phyloP scores from a whole-genome alignment of 2,797 vertebrate genomes.

The Syncerus caffer region DNA sequence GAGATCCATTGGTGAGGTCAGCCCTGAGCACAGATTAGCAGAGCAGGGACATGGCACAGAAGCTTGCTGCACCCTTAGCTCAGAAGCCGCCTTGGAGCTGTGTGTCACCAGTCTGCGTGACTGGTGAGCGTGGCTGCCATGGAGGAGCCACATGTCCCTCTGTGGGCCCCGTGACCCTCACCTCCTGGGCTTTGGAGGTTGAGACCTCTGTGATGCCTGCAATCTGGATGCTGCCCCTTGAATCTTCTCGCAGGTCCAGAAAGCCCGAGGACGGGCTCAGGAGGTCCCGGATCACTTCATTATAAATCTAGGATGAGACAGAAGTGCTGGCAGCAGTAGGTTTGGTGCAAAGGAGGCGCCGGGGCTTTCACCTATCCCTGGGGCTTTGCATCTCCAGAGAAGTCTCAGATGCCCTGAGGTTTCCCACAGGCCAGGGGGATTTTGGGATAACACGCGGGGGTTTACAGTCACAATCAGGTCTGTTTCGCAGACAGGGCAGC shows the following conservation, averaged over 20 bases:
- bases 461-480: fast-evolving
- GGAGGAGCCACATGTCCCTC: background rate
- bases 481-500: background rate
- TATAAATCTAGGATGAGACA: slow-evolving; percentile 79
- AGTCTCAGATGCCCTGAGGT: no score
- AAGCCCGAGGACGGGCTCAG: slow-evolving; percentile 80
- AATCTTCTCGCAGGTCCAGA: slow-evolving; percentile 82
- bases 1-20: background rate
- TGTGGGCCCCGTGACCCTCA: background rate
- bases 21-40: background rate
- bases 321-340: background rate
- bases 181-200: slow-evolving; percentile 81
- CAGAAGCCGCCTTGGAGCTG: fast-evolving
- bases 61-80: fast-evolving
- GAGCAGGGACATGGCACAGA: fast-evolving
- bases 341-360: background rate
- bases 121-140: fast-evolving
- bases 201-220: slow-evolving; percentile 81
- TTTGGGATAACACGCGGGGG: fast-evolving
- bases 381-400: background rate
- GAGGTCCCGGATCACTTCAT: slow-evolving; percentile 81
- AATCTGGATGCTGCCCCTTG: slow-evolving; percentile 81
- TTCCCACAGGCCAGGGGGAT: fast-evolving
- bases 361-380: fast-evolving
- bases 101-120: no score